Conservation (phyloP, 2,888 invertebrate species). For the Penaeus monodon region DNA sequence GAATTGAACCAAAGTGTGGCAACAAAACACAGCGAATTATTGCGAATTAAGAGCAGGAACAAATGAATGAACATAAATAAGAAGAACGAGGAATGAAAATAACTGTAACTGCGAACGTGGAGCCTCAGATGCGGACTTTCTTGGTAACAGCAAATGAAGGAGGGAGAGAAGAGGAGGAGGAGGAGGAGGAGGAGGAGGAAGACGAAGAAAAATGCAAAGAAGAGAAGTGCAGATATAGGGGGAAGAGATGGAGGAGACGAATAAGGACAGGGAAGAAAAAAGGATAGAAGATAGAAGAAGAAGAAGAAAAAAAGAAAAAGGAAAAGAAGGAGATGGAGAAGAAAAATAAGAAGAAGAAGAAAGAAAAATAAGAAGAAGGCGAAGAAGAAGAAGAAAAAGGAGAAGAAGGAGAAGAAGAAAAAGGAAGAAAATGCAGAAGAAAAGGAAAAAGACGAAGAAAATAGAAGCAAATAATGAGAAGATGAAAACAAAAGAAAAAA, state of each 20-base stretch:
- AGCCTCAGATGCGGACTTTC: too few species aligned
- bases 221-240: background rate
- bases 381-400: background rate
- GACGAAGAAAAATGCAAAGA: background rate
- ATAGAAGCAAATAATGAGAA: background rate
- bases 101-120: too few species aligned
- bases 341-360: background rate
- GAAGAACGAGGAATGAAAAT: too few species aligned
- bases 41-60: too few species aligned
- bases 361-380: background rate
- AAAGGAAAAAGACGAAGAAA: background rate
- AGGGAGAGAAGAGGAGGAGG: background rate
- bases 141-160: too few species aligned
- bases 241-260: background rate
- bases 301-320: background rate
- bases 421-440: background rate
- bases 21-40: too few species aligned
- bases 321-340: background rate
- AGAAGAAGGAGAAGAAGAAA: background rate
- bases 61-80: too few species aligned
- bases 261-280: background rate
- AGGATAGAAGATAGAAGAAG: background rate
- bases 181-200: background rate
- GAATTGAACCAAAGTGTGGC: too few species aligned
- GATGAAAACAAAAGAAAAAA: too few species aligned